phyloP scores from a whole-genome alignment of 2,113 vertebrate species.

The Peromyscus polionotus region DNA sequence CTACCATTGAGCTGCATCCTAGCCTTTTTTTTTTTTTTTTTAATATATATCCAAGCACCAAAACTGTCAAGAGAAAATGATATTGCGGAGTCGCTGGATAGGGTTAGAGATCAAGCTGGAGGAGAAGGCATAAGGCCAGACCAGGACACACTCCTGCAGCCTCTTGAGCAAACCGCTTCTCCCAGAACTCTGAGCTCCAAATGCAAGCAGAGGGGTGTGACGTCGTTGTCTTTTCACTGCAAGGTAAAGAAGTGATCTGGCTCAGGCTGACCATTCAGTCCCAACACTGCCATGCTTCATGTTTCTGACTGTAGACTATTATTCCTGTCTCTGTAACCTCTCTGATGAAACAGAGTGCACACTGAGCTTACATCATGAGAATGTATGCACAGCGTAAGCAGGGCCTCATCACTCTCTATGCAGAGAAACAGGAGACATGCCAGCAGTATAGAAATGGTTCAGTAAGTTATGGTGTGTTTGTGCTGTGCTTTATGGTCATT shows the following conservation, averaged over 20 bases:
- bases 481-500: too few species aligned
- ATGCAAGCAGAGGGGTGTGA: too few species aligned
- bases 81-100: rapidly evolving
- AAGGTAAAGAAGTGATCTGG: not conserved
- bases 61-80: not conserved
- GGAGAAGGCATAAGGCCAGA: not conserved
- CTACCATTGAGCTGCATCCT: not conserved
- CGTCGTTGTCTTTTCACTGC: not conserved
- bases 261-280: not conserved
- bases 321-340: not conserved
- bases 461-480: not conserved
- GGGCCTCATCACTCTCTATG: not conserved
- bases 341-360: slow-evolving; percentile 29
- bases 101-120: too few species aligned
- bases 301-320: not conserved
- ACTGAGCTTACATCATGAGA: not conserved
- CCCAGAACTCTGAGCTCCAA: not conserved
- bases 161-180: too few species aligned
- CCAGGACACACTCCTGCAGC: rapidly evolving
- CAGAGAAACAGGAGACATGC: not conserved
- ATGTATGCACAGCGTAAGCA: not conserved
- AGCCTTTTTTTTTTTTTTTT: not conserved
- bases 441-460: not conserved
- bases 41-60: not conserved
- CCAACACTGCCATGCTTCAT: not conserved